Conservation (phyloP, 1,140 invertebrate genomes). For the Augochlora pura region DNA sequence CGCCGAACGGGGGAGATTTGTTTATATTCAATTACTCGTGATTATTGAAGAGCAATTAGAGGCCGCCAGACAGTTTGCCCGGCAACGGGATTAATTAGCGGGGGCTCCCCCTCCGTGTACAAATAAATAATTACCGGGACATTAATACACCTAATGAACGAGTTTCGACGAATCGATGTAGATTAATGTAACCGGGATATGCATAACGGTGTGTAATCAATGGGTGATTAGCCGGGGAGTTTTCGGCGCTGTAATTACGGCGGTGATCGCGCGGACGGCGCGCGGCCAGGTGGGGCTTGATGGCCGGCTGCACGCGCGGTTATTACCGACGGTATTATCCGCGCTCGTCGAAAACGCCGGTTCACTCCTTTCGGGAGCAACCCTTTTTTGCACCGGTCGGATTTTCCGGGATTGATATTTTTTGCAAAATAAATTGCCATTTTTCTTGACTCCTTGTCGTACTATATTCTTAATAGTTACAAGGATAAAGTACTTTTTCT, state of each 20-base stretch:
- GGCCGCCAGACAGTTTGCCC: not conserved
- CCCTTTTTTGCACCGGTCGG: too few species aligned
- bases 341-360: not conserved
- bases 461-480: too few species aligned
- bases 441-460: too few species aligned
- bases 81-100: conserved; percentile 21
- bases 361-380: not conserved
- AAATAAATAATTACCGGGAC: conserved; percentile 16
- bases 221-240: conserved; percentile 15
- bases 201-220: not conserved
- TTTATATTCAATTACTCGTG: not conserved
- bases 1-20: not conserved
- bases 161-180: conserved; percentile 21
- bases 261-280: not conserved
- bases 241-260: conserved; percentile 24
- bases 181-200: conserved; percentile 22
- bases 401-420: too few species aligned
- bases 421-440: too few species aligned
- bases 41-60: not conserved
- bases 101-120: too few species aligned
- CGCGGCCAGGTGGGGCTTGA: not conserved
- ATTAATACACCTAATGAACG: conserved; percentile 20
- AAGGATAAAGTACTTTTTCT: too few species aligned
- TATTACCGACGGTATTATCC: conserved; percentile 9
- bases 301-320: not conserved